Evolutionary conservation across 2,888 invertebrate species (phyloP).

Genomic region (Andrena bucephala): DNA sequence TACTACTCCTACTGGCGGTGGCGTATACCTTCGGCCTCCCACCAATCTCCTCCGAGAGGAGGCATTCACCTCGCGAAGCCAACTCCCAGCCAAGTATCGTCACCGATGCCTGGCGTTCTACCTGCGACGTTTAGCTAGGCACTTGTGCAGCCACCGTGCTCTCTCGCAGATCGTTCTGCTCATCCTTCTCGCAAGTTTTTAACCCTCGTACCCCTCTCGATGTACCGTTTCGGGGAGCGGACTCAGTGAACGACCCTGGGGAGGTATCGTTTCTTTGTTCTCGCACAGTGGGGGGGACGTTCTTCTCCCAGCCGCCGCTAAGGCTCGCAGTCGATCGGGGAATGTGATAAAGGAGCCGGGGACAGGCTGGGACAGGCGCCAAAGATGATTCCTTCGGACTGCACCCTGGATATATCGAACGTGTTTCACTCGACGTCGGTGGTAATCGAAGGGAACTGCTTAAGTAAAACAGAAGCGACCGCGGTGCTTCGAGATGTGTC

Average conservation of each 20-base stretch:
- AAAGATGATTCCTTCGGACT: slow-evolving; percentile 93
- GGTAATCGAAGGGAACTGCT: slow-evolving; percentile 78
- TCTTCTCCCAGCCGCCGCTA: neutral
- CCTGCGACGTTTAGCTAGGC: slow-evolving; percentile 44
- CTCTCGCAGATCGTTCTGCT: slow-evolving; percentile 11
- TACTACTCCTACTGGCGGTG: slow-evolving; percentile 54
- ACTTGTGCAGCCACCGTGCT: slow-evolving; percentile 44
- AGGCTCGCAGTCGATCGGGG: neutral
- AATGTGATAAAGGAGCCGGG: neutral
- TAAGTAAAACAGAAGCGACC: slow-evolving; percentile 80
- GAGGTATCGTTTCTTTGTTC: neutral
- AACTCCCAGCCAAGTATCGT: slow-evolving; percentile 70
- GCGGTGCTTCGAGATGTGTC: slow-evolving; percentile 97
- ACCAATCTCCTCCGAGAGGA: slow-evolving; percentile 72
- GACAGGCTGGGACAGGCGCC: neutral
- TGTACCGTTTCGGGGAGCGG: slow-evolving; percentile 8
- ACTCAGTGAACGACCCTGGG: neutral
- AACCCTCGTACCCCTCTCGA: neutral
- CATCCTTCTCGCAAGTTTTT: neutral
- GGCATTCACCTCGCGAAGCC: slow-evolving; percentile 80
- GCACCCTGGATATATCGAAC: slow-evolving; percentile 94
- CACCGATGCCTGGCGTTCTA: slow-evolving; percentile 55
- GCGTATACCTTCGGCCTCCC: slow-evolving; percentile 67
- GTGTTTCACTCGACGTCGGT: slow-evolving; percentile 90
- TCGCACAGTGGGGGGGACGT: neutral